Base-by-base conservation (phyloP, 35 echinoderm and acorn worm genomes). In the Stichopus chloronotus region DNA sequence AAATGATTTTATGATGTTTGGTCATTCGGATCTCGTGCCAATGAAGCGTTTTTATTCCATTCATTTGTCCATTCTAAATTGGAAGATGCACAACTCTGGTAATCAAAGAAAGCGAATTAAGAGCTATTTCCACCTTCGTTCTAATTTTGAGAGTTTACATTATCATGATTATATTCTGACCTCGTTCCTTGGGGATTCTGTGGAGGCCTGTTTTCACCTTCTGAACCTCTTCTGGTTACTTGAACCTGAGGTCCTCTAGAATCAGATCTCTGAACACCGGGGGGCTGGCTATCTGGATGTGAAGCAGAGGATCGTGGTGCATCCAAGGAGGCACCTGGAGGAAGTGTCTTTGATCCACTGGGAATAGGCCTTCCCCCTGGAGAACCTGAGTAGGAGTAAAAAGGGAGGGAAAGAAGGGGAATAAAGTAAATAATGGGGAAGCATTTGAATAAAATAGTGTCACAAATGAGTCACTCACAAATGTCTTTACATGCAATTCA, bases 291-390 rank as follows among this genome's bases (percentile, higher is more conserved):
- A 72, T 89, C 71, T 91, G 90, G 63, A 19, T 72, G 87, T 20
- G 87, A 53, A 10, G 7, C 21, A 12, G n/a, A 21, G 5, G 87
- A 23, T 58, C 90, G 4, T 6, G 90, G 72, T 72, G 23, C 25
- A 53, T 91, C 71, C n/a, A 91, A 53, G 21, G 90, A 91, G n/a
- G 90, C 90, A 23, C 90, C 90, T 13, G 69, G 90, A 14, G 90
- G 90, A n/a, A 91, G 55, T 7, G 90, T 91, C 76, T 91, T 91
- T 23, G 90, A 77, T 21, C 90, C 90, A 91, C 90, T 79, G 19
- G 53, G 69, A 19, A 91, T 91, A 22, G 90, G 90, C n/a, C 90
- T 91, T 43, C 72, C 53, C 52, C 87, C 87, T 63, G 12, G 87
- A 1, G 82, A 5, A 85, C 57, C 87, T 25, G 25, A 89, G 69